phyloP scores from a whole-genome alignment of 2,113 vertebrate species.

The Seriola quinqueradiata region DNA sequence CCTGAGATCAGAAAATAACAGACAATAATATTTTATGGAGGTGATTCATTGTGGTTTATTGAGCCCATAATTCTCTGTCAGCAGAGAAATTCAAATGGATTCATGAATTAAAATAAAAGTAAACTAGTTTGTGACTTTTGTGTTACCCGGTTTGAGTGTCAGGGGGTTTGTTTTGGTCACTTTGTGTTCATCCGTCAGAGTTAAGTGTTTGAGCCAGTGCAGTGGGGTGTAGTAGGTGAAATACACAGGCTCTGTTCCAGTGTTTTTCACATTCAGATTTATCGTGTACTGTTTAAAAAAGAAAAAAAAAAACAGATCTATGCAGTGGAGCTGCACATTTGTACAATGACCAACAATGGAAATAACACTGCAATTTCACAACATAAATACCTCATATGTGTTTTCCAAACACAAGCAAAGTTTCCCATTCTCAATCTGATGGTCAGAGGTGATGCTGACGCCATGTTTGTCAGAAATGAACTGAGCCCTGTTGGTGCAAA shows the following conservation, averaged over 20 bases:
- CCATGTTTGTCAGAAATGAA: slow-evolving; percentile 85
- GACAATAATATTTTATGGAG: not conserved
- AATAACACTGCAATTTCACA: not conserved
- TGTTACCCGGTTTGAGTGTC: slow-evolving; percentile 85
- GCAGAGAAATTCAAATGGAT: not conserved
- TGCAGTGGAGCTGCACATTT: not conserved
- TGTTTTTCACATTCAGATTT: slow-evolving; percentile 84
- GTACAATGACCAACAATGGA: not conserved
- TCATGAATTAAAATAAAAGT: not conserved
- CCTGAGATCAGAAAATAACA: slow-evolving; percentile 73
- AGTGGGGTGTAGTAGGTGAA: slow-evolving; percentile 82
- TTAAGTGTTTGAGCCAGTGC: slow-evolving; percentile 68
- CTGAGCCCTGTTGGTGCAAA: slow-evolving; percentile 72
- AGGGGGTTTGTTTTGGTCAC: slow-evolving; percentile 76
- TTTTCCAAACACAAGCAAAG: slow-evolving; percentile 78
- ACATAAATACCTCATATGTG: slow-evolving; percentile 49
- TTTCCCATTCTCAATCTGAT: slow-evolving; percentile 72
- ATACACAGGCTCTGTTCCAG: slow-evolving; percentile 69
- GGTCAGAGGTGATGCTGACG: slow-evolving; percentile 79
- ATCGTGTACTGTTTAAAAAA: slow-evolving; percentile 37
- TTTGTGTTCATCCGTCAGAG: slow-evolving; percentile 67
- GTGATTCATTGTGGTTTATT: not conserved
- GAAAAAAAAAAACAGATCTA: not conserved
- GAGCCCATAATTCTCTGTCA: not conserved
- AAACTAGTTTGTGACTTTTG: not conserved